These are phyloP conservation scores for Pseudomyrmex gracilis DNA, from an alignment of 1,140 invertebrate species.

Conservation along the genomic window DNA sequence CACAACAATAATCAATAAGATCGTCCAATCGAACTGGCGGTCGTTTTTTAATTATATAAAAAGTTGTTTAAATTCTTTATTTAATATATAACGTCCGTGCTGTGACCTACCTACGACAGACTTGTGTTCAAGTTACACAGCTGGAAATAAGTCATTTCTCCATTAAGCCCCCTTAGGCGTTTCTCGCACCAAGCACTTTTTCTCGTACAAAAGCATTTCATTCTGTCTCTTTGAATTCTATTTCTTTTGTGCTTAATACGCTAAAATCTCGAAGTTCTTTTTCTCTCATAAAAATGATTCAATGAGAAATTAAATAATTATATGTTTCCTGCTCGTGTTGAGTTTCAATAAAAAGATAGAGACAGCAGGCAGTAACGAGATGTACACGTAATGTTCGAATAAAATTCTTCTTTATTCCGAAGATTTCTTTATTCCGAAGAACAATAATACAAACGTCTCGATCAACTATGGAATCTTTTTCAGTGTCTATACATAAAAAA, in stretches of 20 bases:
- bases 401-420: too few relatives aligned
- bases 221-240: background rate
- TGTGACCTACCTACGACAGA: constrained; percentile 55
- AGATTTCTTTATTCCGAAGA: too few relatives aligned
- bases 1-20: background rate
- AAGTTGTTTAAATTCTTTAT: background rate
- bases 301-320: too few relatives aligned
- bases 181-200: background rate
- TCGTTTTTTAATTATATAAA: background rate
- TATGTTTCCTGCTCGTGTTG: too few relatives aligned
- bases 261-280: background rate
- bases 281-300: background rate
- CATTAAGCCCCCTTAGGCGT: constrained; percentile 57
- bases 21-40: background rate
- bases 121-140: constrained; percentile 42
- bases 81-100: background rate
- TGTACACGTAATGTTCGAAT: too few relatives aligned
- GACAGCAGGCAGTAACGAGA: too few relatives aligned
- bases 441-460: too few relatives aligned
- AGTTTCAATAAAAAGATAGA: too few relatives aligned
- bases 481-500: too few relatives aligned
- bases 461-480: too few relatives aligned
- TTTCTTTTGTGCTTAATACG: background rate
- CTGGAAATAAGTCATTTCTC: constrained; percentile 74
- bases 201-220: background rate